Percentiles rank a stretch among this genome's conserved stretches.
These are phyloP conservation scores for Aldrovandia affinis DNA, from an alignment of 2,797 vertebrate genomes.

Conservation along the genomic window DNA sequence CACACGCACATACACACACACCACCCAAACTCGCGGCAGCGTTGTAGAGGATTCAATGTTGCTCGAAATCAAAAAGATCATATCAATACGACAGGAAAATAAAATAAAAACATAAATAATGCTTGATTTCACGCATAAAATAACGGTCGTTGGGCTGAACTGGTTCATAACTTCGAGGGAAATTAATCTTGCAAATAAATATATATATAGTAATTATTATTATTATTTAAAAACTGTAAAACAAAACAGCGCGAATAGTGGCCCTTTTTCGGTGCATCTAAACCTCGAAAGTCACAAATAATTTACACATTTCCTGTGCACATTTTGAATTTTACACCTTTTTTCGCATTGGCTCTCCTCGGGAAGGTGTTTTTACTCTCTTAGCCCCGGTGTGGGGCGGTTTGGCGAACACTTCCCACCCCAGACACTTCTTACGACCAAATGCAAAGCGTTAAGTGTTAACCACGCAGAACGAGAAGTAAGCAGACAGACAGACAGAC, in stretches of 20 bases:
- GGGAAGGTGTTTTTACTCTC: not conserved
- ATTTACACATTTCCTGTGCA: not conserved
- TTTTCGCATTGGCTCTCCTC: not conserved
- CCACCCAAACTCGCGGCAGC: not conserved
- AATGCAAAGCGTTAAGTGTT: not conserved
- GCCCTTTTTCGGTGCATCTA: not conserved
- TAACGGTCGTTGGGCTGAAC: not conserved
- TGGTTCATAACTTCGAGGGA: not conserved
- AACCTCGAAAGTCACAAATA: constrained; percentile 16
- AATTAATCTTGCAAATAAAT: not conserved
- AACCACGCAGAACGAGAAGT: not conserved
- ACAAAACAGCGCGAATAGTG: not conserved
- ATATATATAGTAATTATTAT: not conserved
- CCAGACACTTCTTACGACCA: not conserved
- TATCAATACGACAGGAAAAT: not conserved
- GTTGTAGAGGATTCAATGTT: constrained; percentile 1
- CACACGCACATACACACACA: too few relatives aligned
- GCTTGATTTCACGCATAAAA: too few relatives aligned
- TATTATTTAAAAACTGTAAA: not conserved
- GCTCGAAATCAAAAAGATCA: not conserved
- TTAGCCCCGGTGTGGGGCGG: not conserved
- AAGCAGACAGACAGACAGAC: too few relatives aligned
- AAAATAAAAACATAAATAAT: not conserved
- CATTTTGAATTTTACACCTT: not conserved
- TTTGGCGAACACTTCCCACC: not conserved